These are phyloP conservation scores for Drosophila planitibia DNA, from an alignment of 2,888 invertebrate species.

Conservation along the genomic window DNA sequence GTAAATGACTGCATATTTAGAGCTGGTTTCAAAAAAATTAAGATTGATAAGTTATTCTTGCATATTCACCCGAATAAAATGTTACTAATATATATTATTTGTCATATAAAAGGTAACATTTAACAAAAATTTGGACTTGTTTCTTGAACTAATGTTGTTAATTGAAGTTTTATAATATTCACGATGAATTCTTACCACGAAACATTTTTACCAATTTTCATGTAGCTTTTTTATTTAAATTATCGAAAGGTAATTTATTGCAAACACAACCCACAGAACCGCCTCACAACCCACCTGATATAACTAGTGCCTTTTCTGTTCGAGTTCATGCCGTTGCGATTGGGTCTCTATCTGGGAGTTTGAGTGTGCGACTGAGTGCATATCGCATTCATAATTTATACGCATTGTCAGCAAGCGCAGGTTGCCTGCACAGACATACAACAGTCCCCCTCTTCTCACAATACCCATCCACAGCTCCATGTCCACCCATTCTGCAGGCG, in stretches of 20 bases:
- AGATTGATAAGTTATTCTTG: not conserved
- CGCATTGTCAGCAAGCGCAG: slow-evolving; percentile 77
- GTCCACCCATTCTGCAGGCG: slow-evolving; percentile 8
- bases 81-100: not conserved
- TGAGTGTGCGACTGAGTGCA: slow-evolving; percentile 58
- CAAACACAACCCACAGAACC: not conserved
- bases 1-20: not conserved
- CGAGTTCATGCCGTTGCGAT: slow-evolving; percentile 7
- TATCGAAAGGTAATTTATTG: slow-evolving; percentile 16
- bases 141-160: not conserved
- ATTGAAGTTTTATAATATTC: not conserved
- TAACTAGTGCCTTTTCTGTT: not conserved
- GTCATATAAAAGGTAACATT: not conserved
- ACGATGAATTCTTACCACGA: not conserved
- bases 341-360: slow-evolving; percentile 37
- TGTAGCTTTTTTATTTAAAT: not conserved
- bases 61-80: no score
- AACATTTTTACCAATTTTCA: not conserved
- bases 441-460: slow-evolving; percentile 2
- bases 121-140: not conserved
- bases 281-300: not conserved
- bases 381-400: slow-evolving; percentile 76
- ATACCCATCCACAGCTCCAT: not conserved
- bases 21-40: not conserved
- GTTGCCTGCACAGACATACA: slow-evolving; percentile 37